Percentiles rank a stretch among this genome's conserved stretches.
These are phyloP conservation scores for Encarsia formosa DNA, from an alignment of 2,888 invertebrate species.

Conservation along the genomic window DNA sequence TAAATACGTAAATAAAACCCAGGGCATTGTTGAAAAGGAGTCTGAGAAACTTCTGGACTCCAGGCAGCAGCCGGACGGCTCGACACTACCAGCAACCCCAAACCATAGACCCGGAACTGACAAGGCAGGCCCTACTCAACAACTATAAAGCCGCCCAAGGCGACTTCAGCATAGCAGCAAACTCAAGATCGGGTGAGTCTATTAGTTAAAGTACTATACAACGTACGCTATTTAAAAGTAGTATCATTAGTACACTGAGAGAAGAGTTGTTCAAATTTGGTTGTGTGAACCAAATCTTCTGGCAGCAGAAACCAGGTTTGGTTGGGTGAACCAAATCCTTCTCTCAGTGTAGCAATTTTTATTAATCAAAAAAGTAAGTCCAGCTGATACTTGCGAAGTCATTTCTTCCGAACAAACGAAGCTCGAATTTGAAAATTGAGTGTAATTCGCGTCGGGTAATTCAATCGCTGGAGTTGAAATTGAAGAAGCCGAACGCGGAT, in stretches of 20 bases:
- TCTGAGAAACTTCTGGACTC: slow-evolving; percentile 64
- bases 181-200: slow-evolving; percentile 44
- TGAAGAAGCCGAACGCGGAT: slow-evolving; percentile 2
- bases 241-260: no score
- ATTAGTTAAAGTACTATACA: no score
- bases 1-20: no score
- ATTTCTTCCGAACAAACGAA: neutral
- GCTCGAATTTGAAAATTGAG: neutral
- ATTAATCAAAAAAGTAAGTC: no score
- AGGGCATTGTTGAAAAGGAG: no score
- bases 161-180: slow-evolving; percentile 50
- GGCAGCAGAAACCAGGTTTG: no score
- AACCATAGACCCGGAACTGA: slow-evolving; percentile 70
- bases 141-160: slow-evolving; percentile 60
- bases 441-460: neutral
- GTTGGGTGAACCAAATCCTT: no score
- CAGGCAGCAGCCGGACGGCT: slow-evolving; percentile 65
- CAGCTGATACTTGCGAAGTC: slow-evolving; percentile 26
- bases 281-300: no score
- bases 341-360: no score
- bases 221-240: no score
- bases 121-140: slow-evolving; percentile 66
- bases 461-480: no score
- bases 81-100: slow-evolving; percentile 57
- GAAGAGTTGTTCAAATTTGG: no score